Evolutionary conservation across 2,797 vertebrate genomes (phyloP), one percentile per base, ranked within the genome.

Genomic region (Novumbra hubbsi): DNA sequence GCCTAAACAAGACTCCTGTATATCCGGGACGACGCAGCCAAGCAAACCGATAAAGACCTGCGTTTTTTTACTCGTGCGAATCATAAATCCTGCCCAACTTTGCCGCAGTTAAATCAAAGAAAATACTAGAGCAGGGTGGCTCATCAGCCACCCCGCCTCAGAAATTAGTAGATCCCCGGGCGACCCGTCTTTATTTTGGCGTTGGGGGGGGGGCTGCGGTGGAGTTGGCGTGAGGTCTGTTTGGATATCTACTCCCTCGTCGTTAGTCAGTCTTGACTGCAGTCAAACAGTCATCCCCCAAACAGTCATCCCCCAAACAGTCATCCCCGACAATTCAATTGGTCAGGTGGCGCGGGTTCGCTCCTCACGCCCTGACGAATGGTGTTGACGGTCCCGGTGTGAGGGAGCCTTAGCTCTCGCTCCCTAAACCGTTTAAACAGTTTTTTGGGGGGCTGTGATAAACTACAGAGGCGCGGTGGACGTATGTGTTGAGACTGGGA

Each of bases 101-200:
- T 52, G 64, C 9, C 62, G 67, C 83, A 80, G 85, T 84, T 76
- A 84, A 85, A 88, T 78, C 79, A 87, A 85, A 89, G 73, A 82
- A 82, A 84, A 85, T 70, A 27, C n/a, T 11, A 70, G 74, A 70
- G 76, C 11, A 72, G 77, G 60, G 49, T 62, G 77, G 77, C 57
- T 55, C 73, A 74, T 78, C 75, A 81, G 30, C 45, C 2, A 60
- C 12, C 9, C 55, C 21, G 12, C 6, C 11, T 69, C 63, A 75
- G 68, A 79, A 78, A 84, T 79, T 41, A 78, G 65, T 64, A 50
- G 74, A 68, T 45, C 48, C 64, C 77, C 55, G 75, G 62, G 66
- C 49, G 65, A 70, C 65, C 32, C 82, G 28, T 19, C 57, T 64
- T 67, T n/a, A 60, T 81, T 71, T 78, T 45, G 3, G 52, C 69